Evolutionary conservation across 2,113 vertebrate species (phyloP), one percentile per base, ranked within the genome.

Genomic region (Montifringilla adamsi): DNA sequence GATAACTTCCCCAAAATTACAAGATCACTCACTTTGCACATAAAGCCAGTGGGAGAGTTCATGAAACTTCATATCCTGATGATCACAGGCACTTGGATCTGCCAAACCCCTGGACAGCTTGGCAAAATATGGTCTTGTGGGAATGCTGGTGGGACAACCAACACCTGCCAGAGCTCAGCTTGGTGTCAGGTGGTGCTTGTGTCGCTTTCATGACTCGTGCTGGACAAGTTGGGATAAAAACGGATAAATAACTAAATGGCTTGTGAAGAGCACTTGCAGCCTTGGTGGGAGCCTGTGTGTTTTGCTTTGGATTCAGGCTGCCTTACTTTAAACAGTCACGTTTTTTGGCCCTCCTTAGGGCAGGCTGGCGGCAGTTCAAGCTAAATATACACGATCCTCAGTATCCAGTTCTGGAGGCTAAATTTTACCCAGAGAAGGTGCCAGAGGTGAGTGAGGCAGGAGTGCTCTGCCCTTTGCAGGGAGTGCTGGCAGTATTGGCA

Each of bases 161-260:
- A 3, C 21, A 28, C 12, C 50, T 2, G 17, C 66, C 47, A 68
- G 52, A 52, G 56, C 77, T 78, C 43, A 26, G 2, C 43, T 47
- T 70, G 60, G 27, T 59, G 84, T n/a, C 68, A 53, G 84, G 39
- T 84, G 80, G 11, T 66, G 88, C 74, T 87, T 7, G 2, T 85
- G 82, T 67, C 0, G 0, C 70, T 84, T 63, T 41, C 26, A 67
- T 35, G 62, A 46, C 22, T 2, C 4, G 22, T 1, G 6, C 49
- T 9, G 13, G 20, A 8, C 1, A 23, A 60, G 9, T 27, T 63
- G 30, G 41, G 70, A 33, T 67, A 15, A 46, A 46, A 73, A 23
- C 7, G 0, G 4, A 23, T 35, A 41, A 80, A 11, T 39, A 79
- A 44, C 9, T 31, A 7, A 62, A 55, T 56, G 0, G 3, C 31